These are phyloP conservation scores for Eubasilissa regina DNA, from an alignment of 1,140 invertebrate species.

Conservation along the genomic window DNA sequence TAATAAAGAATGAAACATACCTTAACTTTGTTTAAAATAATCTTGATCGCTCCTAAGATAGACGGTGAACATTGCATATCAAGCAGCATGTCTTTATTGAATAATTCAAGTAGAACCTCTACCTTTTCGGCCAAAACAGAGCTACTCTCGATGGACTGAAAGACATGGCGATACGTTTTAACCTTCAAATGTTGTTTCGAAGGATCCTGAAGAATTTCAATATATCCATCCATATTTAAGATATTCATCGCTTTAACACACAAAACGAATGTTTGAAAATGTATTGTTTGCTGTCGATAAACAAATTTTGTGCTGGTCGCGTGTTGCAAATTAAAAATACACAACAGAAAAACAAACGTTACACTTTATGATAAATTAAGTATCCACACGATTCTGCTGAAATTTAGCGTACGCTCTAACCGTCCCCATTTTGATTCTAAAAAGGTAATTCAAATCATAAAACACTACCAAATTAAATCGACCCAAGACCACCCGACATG, in stretches of 20 bases:
- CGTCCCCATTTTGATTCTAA: neutral
- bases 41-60: constrained; percentile 62
- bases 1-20: constrained; percentile 54
- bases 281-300: neutral
- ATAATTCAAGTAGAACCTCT: constrained; percentile 58
- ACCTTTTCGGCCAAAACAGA: constrained; percentile 44
- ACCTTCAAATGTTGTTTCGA: constrained; percentile 28
- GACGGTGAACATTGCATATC: constrained; percentile 62
- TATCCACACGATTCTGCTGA: too few relatives aligned
- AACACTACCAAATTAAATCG: neutral
- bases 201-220: constrained; percentile 13
- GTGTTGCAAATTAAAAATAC: constrained; percentile 13
- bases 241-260: neutral
- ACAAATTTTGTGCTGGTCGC: neutral
- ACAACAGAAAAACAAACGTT: neutral
- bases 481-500: neutral
- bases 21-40: constrained; percentile 63
- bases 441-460: neutral
- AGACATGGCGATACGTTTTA: constrained; percentile 61
- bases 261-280: neutral
- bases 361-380: too few relatives aligned
- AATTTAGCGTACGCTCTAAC: neutral
- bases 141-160: constrained; percentile 61
- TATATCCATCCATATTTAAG: constrained; percentile 30
- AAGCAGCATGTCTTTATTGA: constrained; percentile 61